Conservation (phyloP, 2,113 vertebrate genomes). For the Symphodus melops region DNA sequence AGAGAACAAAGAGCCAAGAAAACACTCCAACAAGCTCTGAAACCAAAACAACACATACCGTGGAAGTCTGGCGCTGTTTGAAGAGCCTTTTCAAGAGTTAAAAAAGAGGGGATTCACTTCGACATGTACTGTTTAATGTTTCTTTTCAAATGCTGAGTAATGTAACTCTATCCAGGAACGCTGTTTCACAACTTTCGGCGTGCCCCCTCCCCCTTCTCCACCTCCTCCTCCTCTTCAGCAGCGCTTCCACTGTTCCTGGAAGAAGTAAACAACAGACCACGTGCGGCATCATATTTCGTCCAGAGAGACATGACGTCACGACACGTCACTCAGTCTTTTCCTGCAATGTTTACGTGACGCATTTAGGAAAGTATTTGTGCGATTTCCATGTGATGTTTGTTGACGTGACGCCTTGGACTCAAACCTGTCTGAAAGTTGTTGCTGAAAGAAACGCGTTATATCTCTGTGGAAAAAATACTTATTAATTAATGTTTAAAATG, state of each 20-base stretch:
- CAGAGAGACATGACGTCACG: constrained; percentile 45
- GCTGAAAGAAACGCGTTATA: background rate
- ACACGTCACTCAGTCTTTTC: constrained; percentile 5
- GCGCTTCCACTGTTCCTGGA: constrained; percentile 55
- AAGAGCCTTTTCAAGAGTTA: background rate
- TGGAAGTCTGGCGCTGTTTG: constrained; percentile 18
- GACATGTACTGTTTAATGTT: constrained; percentile 29
- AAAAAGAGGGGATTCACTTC: constrained; percentile 24
- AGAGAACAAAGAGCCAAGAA: constrained; percentile 50
- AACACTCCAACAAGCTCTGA: background rate
- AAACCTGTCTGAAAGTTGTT: background rate
- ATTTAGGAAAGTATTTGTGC: constrained; percentile 13
- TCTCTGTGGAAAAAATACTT: background rate
- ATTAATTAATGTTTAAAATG: too few relatives aligned
- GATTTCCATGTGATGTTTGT: constrained; percentile 8
- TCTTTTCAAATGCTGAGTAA: constrained; percentile 19
- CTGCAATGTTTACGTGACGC: constrained; percentile 6
- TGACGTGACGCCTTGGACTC: background rate
- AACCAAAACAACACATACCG: constrained; percentile 51
- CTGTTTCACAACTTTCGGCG: constrained; percentile 62
- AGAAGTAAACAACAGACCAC: constrained; percentile 83
- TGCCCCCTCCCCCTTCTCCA: too few relatives aligned
- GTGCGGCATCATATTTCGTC: constrained; percentile 70
- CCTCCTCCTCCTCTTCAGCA: background rate
- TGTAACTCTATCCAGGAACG: constrained; percentile 58